A percentile compares a stretch with the other conserved stretches of the same genome.
phyloP scores from a whole-genome alignment of 2,797 vertebrate genomes.

The Meda fulgida region DNA sequence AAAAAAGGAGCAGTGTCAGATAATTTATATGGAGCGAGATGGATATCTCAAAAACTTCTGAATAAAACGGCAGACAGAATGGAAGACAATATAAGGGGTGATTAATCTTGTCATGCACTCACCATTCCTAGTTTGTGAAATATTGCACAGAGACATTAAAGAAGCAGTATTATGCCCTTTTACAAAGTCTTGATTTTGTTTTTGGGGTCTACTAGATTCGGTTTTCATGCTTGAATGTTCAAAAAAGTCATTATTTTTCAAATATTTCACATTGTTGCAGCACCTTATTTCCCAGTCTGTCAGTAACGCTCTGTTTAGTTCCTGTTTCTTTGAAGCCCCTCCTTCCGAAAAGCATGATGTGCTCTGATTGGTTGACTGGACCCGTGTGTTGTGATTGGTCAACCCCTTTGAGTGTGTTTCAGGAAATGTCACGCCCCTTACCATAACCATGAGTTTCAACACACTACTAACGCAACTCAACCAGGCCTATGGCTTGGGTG shows the following conservation, averaged over 20 bases:
- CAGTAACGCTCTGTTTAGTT: not conserved
- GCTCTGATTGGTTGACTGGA: not conserved
- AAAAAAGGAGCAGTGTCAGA: conserved; percentile 41
- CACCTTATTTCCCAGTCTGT: not conserved
- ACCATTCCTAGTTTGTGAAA: conserved; percentile 46
- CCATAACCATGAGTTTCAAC: not conserved
- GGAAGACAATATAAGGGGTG: conserved; percentile 44
- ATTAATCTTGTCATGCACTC: conserved; percentile 55
- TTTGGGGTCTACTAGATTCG: not conserved
- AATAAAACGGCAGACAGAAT: conserved; percentile 52
- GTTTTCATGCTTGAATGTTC: not conserved
- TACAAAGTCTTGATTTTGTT: not conserved
- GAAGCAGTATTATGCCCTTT: not conserved
- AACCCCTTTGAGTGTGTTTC: not conserved
- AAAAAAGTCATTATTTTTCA: not conserved
- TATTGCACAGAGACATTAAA: conserved; percentile 40
- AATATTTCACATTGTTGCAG: not conserved
- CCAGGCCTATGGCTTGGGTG: not conserved
- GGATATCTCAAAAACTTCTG: conserved; percentile 50
- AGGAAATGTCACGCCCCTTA: not conserved
- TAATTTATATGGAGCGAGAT: conserved; percentile 50
- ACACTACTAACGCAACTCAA: not conserved
- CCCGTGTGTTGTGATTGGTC: not conserved
- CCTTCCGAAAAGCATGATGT: not conserved
- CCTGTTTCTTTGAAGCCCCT: not conserved